Conservation (phyloP, 2,888 invertebrate genomes). For the Drosophila greeni region DNA sequence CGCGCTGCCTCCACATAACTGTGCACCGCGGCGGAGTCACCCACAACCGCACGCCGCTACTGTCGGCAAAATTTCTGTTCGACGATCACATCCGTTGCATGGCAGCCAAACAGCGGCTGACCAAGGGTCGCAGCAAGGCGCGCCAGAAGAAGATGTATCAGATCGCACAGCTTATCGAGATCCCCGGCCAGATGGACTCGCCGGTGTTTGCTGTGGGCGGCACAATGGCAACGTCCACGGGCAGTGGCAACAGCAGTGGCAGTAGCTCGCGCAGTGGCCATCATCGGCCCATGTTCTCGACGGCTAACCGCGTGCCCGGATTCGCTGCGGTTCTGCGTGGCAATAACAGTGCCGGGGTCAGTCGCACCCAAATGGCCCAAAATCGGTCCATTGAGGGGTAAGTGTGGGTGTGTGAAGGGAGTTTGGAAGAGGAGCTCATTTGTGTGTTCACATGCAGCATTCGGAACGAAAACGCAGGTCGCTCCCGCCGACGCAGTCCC, state of each 20-base stretch:
- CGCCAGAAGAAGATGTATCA: slow-evolving; percentile 98
- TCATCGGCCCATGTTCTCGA: slow-evolving; percentile 81
- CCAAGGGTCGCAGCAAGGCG: slow-evolving; percentile 94
- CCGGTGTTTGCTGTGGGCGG: slow-evolving; percentile 76
- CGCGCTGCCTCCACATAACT: slow-evolving; percentile 94
- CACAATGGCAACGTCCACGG: slow-evolving; percentile 40
- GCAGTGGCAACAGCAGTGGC: slow-evolving; percentile 66
- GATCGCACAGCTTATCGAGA: slow-evolving; percentile 94
- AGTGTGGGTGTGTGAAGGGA: not conserved
- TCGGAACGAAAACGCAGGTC: slow-evolving; percentile 71
- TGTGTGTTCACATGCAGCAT: slow-evolving; percentile 54
- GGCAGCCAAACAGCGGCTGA: slow-evolving; percentile 95
- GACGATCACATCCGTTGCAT: slow-evolving; percentile 99
- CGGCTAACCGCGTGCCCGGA: slow-evolving; percentile 80
- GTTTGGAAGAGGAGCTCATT: not conserved
- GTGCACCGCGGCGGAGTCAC: slow-evolving; percentile 88
- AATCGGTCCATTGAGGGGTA: slow-evolving; percentile 78
- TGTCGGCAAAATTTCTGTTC: slow-evolving; percentile 95
- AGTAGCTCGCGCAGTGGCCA: slow-evolving; percentile 69
- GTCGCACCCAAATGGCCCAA: slow-evolving; percentile 77
- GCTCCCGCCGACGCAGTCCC: slow-evolving; percentile 79
- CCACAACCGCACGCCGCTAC: slow-evolving; percentile 86
- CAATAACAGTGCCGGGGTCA: slow-evolving; percentile 77
- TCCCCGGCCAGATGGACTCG: slow-evolving; percentile 80
- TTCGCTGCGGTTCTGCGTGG: slow-evolving; percentile 82